These are phyloP conservation scores for Sceliomorpha sp. DNA, from an alignment of 2,888 invertebrate genomes.

Conservation along the genomic window DNA sequence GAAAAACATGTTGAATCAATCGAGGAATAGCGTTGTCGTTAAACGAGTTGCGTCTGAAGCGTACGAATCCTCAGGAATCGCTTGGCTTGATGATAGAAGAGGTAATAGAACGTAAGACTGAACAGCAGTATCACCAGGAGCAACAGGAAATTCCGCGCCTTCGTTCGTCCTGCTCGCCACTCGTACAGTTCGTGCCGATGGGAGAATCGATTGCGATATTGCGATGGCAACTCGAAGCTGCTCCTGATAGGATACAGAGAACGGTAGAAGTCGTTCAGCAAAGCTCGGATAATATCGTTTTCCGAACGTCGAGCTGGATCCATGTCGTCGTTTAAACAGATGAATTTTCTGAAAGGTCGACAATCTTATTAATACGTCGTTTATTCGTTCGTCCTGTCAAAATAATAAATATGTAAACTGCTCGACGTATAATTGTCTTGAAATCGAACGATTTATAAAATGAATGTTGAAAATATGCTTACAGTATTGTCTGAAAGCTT, in stretches of 20 bases:
- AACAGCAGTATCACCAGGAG: slow-evolving; percentile 68
- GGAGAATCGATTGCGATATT: slow-evolving; percentile 86
- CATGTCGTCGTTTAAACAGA: slow-evolving; percentile 90
- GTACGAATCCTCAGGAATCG: slow-evolving; percentile 63
- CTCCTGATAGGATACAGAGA: slow-evolving; percentile 87
- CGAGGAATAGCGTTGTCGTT: slow-evolving; percentile 13
- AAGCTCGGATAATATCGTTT: slow-evolving; percentile 85
- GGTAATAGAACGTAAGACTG: slow-evolving; percentile 70
- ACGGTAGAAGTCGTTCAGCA: slow-evolving; percentile 88
- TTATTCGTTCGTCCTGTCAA: too few relatives aligned
- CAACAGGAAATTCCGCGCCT: slow-evolving; percentile 73
- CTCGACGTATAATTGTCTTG: too few relatives aligned
- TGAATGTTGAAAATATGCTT: too few relatives aligned
- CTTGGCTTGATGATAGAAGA: slow-evolving; percentile 72
- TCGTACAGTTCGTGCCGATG: slow-evolving; percentile 82
- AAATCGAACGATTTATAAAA: too few relatives aligned
- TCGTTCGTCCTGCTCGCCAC: slow-evolving; percentile 81
- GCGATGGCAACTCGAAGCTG: slow-evolving; percentile 86
- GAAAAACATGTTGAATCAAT: too few relatives aligned
- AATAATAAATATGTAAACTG: too few relatives aligned
- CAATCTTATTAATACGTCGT: too few relatives aligned
- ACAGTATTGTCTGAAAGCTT: too few relatives aligned
- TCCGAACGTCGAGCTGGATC: slow-evolving; percentile 84
- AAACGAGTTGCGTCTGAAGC: slow-evolving; percentile 62
- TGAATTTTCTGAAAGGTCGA: slow-evolving; percentile 87